phyloP scores from a whole-genome alignment of 2,113 vertebrate genomes.

The Asarcornis scutulata region DNA sequence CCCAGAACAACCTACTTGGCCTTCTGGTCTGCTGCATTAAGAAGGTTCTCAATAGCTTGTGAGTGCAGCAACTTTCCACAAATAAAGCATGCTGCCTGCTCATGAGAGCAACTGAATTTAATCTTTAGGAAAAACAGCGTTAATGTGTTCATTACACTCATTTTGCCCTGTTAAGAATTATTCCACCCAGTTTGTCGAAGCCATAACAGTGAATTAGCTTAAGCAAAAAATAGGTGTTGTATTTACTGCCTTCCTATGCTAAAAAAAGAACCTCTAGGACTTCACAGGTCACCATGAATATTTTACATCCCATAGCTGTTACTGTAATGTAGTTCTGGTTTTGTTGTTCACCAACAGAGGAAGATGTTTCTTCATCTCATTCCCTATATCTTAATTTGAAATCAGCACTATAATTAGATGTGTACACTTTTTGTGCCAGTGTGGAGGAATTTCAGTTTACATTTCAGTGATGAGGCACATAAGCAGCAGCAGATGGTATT shows the following conservation, averaged over 20 bases:
- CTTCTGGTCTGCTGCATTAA: neutral
- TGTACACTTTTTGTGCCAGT: neutral
- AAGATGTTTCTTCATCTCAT: neutral
- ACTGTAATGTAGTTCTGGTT: neutral
- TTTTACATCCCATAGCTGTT: neutral
- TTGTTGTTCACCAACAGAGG: neutral
- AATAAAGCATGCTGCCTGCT: neutral
- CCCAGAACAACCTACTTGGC: neutral
- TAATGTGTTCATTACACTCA: constrained; percentile 4
- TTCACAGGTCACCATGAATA: neutral
- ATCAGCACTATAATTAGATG: too few relatives aligned
- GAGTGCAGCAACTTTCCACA: neutral
- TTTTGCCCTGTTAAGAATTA: constrained; percentile 18
- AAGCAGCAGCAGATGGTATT: constrained; percentile 56
- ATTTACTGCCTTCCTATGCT: neutral
- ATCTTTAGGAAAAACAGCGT: neutral
- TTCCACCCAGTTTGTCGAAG: constrained; percentile 7
- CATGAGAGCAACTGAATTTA: neutral
- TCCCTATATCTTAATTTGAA: too few relatives aligned
- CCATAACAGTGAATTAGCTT: neutral
- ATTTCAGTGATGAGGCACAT: constrained; percentile 29
- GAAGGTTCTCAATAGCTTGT: neutral
- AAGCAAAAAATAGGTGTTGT: neutral
- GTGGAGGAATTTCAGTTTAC: constrained; percentile 52
- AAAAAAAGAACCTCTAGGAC: neutral